These are phyloP conservation scores for Xerus rutilus DNA, from an alignment of 2,797 vertebrate species.

Conservation along the genomic window DNA sequence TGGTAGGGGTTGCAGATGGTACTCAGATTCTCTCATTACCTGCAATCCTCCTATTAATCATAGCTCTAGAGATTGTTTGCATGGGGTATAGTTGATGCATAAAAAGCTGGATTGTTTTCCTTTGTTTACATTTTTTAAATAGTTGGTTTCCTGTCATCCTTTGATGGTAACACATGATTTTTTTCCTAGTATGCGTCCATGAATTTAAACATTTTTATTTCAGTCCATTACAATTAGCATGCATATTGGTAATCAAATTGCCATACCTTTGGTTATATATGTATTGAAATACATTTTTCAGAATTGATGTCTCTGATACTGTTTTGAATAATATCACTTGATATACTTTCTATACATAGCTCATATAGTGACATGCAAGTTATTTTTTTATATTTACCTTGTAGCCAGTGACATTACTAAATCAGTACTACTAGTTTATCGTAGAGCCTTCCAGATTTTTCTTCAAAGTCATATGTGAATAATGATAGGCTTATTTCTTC, in stretches of 20 bases:
- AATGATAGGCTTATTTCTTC: background rate
- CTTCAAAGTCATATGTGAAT: background rate
- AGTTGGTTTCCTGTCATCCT: background rate
- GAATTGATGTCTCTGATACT: background rate
- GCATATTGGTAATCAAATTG: background rate
- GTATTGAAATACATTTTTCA: background rate
- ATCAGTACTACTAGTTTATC: background rate
- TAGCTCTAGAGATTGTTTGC: background rate
- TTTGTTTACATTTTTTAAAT: conserved; percentile 7
- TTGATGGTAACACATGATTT: background rate
- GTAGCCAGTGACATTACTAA: background rate
- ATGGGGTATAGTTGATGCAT: background rate
- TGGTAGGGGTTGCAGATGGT: background rate
- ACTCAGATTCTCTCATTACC: conserved; percentile 5
- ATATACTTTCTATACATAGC: background rate
- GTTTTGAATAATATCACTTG: background rate
- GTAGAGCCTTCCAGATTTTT: background rate
- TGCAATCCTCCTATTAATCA: background rate
- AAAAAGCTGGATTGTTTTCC: background rate
- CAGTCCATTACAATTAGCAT: background rate
- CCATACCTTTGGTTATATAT: background rate
- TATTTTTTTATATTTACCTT: background rate
- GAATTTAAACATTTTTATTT: conserved; percentile 21
- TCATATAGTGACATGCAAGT: background rate
- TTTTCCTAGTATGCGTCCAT: background rate